A percentile compares a stretch with the other conserved stretches of the same genome.
Evolutionary conservation across 2,888 invertebrate genomes (phyloP).

Genomic region (Xestia ashworthii): DNA sequence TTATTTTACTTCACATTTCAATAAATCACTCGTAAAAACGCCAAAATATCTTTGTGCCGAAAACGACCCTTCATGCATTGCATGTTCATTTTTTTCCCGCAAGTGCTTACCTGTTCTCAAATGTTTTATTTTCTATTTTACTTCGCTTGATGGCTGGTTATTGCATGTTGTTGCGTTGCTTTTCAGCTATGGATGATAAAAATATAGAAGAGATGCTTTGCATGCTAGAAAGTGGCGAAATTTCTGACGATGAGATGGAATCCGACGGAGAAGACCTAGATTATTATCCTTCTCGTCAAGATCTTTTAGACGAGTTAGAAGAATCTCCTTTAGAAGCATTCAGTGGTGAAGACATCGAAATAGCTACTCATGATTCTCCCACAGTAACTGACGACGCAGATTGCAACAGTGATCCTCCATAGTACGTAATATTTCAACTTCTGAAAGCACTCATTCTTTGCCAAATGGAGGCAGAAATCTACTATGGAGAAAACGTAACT

Average conservation of each 20-base stretch:
- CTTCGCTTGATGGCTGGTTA: background rate
- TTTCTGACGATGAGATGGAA: conserved; percentile 44
- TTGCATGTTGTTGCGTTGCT: conserved; percentile 26
- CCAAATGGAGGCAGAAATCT: conserved; percentile 18
- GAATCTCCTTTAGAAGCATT: conserved; percentile 18
- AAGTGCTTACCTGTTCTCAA: conserved; percentile 16
- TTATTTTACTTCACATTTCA: too few relatives aligned
- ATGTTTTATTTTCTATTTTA: background rate
- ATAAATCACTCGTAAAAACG: background rate
- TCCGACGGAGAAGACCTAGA: conserved; percentile 27
- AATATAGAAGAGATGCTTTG: conserved; percentile 30
- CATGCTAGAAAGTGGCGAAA: conserved; percentile 28
- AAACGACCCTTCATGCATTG: too few relatives aligned
- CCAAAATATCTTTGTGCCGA: too few relatives aligned
- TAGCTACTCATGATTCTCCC: conserved; percentile 11
- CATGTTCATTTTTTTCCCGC: conserved; percentile 4
- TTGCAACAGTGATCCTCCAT: conserved; percentile 6
- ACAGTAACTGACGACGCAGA: conserved; percentile 9
- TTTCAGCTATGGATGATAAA: conserved; percentile 52
- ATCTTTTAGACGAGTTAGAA: conserved; percentile 26
- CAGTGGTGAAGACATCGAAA: conserved; percentile 11
- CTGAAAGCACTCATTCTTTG: conserved; percentile 13
- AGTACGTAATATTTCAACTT: conserved; percentile 10
- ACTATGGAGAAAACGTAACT: conserved; percentile 16
- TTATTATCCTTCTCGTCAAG: conserved; percentile 37